A percentile compares a stretch with the other conserved stretches of the same genome.
These are phyloP conservation scores for Rhynchomys soricoides DNA, from an alignment of 2,113 vertebrate species.

Conservation along the genomic window DNA sequence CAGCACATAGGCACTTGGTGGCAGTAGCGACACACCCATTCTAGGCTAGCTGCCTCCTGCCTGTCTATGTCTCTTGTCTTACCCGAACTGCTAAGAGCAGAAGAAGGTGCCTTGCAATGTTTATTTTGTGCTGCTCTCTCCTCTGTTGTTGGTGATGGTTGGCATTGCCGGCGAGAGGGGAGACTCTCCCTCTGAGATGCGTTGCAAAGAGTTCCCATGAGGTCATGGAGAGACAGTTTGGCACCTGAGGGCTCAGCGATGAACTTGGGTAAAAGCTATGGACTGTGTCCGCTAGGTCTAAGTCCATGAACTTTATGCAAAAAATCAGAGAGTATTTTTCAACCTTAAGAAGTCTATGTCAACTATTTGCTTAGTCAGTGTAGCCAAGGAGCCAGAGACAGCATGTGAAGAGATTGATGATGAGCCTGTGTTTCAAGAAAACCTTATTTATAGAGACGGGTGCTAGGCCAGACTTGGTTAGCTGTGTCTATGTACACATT, in stretches of 20 bases:
- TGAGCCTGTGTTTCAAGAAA: background rate
- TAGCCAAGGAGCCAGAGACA: background rate
- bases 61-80: background rate
- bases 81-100: background rate
- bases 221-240: rapidly evolving
- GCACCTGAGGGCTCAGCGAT: rapidly evolving
- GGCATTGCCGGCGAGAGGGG: background rate
- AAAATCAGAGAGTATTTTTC: background rate
- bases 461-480: background rate
- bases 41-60: rapidly evolving
- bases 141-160: background rate
- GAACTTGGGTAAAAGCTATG: background rate
- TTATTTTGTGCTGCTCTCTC: background rate
- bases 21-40: conserved; percentile 69
- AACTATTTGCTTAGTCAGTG: too few species aligned
- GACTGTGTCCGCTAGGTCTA: rapidly evolving
- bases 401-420: rapidly evolving
- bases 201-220: background rate
- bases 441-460: background rate
- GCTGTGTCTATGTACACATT: rapidly evolving
- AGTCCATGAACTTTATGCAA: background rate
- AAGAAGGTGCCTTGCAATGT: background rate
- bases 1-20: conserved; percentile 72
- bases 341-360: background rate
- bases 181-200: background rate